Evolutionary conservation across 2,797 vertebrate species (phyloP), one percentile per base, ranked within the genome.

Genomic region (Cyprinella venusta): DNA sequence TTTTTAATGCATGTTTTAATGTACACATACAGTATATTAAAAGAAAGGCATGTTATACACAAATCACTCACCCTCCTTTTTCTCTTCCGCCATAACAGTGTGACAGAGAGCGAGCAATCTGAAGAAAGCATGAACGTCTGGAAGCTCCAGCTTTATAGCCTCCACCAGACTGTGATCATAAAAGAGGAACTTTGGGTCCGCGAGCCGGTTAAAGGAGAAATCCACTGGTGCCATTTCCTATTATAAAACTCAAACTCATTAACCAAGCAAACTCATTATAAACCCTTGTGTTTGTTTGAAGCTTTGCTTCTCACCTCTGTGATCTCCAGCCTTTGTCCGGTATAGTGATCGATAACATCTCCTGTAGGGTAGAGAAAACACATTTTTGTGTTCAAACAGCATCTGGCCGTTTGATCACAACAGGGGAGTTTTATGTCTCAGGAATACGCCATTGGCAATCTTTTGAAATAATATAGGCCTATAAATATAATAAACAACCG

Each of bases 61-160:
- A 79, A 30, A 30, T n/a, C 67, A 81, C 79, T 71, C 59, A 88
- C 87, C 84, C 12, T 87, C 74, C n/a, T 90, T 93, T 90, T 97
- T 98, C 90, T 99, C 97, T 86, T 97, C 97, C 0, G 96, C 93
- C 96, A 99, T 98, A 89, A 97, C 96, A 0, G 97, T 99, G 91
- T 99, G 97, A 87, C 98, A 99, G 33, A 99, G 93, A 0, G 97
- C 96, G 79, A 99, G 96, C 85, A 97, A 94, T 0, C 96, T 94
- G 91, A 99, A 98, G 94, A 99, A 99, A 71, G 90, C 71, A 38
- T 96, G 95, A 0, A 96, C 95, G 0, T 95, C 91, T 0, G 54
- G 80, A 70, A 94, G 94, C 79, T 86, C 92, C 79, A 89, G 88
- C 93, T 96, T 97, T 89, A 98, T 94, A 0, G 95, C 95, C 87